These are phyloP conservation scores for Neosilurus mollespiculum DNA, from an alignment of 2,797 vertebrate species.

Conservation along the genomic window DNA sequence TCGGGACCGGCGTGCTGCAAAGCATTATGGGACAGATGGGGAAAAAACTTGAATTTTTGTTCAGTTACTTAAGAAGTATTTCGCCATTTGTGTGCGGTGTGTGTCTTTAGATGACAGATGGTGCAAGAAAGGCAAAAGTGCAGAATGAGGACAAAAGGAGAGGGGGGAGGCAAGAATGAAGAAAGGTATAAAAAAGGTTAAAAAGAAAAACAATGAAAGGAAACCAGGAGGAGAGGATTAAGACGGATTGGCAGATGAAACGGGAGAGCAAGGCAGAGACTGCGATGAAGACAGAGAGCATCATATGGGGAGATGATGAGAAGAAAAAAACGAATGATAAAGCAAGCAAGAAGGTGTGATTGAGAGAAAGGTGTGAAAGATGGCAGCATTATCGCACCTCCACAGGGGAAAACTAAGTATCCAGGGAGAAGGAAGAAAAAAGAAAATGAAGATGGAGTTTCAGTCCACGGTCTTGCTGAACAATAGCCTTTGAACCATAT, in stretches of 20 bases:
- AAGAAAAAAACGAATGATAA: constrained; percentile 32
- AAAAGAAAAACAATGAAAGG: constrained; percentile 43
- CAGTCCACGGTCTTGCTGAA: neutral
- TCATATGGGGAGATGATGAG: neutral
- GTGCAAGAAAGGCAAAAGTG: constrained; percentile 26
- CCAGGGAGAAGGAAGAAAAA: constrained; percentile 10
- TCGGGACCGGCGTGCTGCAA: neutral
- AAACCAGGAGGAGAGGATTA: neutral
- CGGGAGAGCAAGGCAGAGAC: constrained; percentile 37
- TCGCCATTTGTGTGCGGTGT: neutral
- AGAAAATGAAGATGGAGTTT: neutral
- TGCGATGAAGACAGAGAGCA: neutral
- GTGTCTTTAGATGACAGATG: constrained; percentile 42
- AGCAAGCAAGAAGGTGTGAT: constrained; percentile 55
- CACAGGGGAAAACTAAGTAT: constrained; percentile 13
- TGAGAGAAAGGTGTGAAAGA: constrained; percentile 38
- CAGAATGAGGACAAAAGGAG: constrained; percentile 38
- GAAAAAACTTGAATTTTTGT: neutral
- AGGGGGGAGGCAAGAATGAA: constrained; percentile 7
- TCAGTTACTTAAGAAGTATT: constrained; percentile 12
- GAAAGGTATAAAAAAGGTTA: neutral
- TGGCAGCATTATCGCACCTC: constrained; percentile 31
- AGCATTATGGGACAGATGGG: neutral
- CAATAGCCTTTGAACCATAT: neutral
- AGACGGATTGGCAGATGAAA: constrained; percentile 40